A percentile compares a stretch with the other conserved stretches of the same genome.
These are phyloP conservation scores for Argyresthia albistria DNA, from an alignment of 2,888 invertebrate species.

Conservation along the genomic window DNA sequence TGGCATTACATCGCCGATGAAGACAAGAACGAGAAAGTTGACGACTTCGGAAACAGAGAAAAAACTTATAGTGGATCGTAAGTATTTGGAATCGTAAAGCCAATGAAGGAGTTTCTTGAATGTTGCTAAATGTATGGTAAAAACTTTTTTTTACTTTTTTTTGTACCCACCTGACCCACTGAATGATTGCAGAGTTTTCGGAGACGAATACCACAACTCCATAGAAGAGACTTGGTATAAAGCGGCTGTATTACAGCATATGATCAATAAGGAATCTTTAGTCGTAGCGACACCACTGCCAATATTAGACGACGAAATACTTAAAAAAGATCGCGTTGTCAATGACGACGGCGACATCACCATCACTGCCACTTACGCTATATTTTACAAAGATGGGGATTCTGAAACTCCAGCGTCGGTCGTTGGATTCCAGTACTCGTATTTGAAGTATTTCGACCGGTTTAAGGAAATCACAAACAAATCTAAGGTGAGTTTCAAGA, in stretches of 20 bases:
- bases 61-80: constrained; percentile 39
- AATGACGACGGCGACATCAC: constrained; percentile 68
- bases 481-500: constrained; percentile 14
- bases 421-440: constrained; percentile 88
- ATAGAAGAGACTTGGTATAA: constrained; percentile 95
- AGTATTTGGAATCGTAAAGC: constrained; percentile 16
- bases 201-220: constrained; percentile 82
- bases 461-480: constrained; percentile 75
- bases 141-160: too few relatives aligned
- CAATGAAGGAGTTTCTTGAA: too few relatives aligned
- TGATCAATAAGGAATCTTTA: constrained; percentile 81
- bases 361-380: constrained; percentile 87
- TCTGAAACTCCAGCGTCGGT: constrained; percentile 89
- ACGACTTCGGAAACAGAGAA: constrained; percentile 35
- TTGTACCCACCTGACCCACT: too few relatives aligned
- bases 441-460: constrained; percentile 76
- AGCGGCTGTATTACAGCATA: constrained; percentile 89
- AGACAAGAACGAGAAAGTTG: constrained; percentile 63
- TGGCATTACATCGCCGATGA: constrained; percentile 84
- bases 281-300: constrained; percentile 83
- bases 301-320: constrained; percentile 44
- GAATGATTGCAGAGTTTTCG: constrained; percentile 74
- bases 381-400: constrained; percentile 84
- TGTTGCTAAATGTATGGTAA: too few relatives aligned
- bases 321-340: constrained; percentile 36